Evolutionary conservation across 2,888 invertebrate genomes (phyloP).

Genomic region (Amiota minor): DNA sequence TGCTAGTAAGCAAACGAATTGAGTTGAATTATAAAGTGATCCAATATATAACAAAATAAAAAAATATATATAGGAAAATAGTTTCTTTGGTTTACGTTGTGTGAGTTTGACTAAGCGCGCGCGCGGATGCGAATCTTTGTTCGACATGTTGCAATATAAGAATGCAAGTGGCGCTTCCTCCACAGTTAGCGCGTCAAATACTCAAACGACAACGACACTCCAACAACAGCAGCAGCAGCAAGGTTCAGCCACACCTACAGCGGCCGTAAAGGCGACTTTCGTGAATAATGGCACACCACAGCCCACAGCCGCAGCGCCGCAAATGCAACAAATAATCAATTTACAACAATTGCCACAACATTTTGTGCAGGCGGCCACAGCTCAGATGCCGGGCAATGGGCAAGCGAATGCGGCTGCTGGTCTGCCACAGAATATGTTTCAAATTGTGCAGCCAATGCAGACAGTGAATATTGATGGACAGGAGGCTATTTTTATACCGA

Average conservation of each 20-base stretch:
- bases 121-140: no score
- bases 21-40: no score
- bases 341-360: conserved; percentile 66
- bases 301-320: conserved; percentile 36
- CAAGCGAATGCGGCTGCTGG: conserved; percentile 31
- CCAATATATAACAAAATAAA: no score
- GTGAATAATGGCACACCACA: conserved; percentile 37
- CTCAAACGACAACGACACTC: conserved; percentile 43
- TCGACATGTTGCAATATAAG: conserved; percentile 66
- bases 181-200: conserved; percentile 38
- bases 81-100: no score
- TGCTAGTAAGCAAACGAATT: no score
- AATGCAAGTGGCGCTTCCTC: conserved; percentile 47
- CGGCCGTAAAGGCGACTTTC: conserved; percentile 57
- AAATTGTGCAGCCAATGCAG: conserved; percentile 85
- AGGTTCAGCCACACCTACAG: conserved; percentile 50
- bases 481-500: conserved; percentile 92
- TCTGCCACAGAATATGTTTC: conserved; percentile 71
- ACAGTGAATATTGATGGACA: conserved; percentile 94
- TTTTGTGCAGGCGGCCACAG: conserved; percentile 50
- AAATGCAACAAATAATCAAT: conserved; percentile 68
- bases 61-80: no score
- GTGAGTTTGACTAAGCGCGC: no score
- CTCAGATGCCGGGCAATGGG: conserved; percentile 43
- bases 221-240: conserved; percentile 7